These are phyloP conservation scores for Parotocinclus haroldoi DNA, from an alignment of 2,797 vertebrate genomes.

Conservation along the genomic window DNA sequence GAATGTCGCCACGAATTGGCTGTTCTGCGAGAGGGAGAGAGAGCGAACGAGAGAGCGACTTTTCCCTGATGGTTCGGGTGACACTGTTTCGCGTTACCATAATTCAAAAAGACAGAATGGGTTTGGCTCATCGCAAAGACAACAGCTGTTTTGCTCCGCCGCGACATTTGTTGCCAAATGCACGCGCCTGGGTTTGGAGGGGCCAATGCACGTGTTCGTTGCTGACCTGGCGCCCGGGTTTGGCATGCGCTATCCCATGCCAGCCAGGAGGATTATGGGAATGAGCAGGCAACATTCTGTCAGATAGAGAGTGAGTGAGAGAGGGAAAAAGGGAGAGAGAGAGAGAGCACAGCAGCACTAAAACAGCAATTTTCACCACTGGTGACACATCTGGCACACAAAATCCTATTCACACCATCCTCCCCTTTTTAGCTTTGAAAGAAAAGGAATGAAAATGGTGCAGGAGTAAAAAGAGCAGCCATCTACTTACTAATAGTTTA, in stretches of 20 bases:
- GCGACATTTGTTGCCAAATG: conserved; percentile 56
- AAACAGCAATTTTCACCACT: conserved; percentile 57
- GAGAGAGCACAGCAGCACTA: conserved; percentile 26
- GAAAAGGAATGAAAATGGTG: conserved; percentile 25
- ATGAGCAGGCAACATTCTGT: conserved; percentile 85
- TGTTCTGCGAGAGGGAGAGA: conserved; percentile 58
- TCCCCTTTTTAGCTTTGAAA: conserved; percentile 47
- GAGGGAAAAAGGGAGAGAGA: conserved; percentile 36
- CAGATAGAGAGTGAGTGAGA: conserved; percentile 47
- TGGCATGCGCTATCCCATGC: conserved; percentile 71
- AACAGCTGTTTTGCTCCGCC: conserved; percentile 81
- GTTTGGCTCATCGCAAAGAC: conserved; percentile 90
- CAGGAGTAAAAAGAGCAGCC: conserved; percentile 38
- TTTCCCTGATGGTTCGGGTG: conserved; percentile 85
- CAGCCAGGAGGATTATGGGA: conserved; percentile 77
- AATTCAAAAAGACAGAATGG: conserved; percentile 96
- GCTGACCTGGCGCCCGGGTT: conserved; percentile 85
- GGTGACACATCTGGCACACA: conserved; percentile 81
- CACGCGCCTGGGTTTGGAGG: conserved; percentile 64
- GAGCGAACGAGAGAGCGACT: conserved; percentile 41
- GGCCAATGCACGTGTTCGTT: conserved; percentile 84
- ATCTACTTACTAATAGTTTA: conserved; percentile 67
- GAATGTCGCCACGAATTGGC: conserved; percentile 66
- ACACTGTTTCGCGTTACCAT: conserved; percentile 93
- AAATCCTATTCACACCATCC: conserved; percentile 66